Evolutionary conservation across 2,113 vertebrate genomes (phyloP), one percentile per base, ranked within the genome.

Genomic region (Crotophaga sulcirostris): DNA sequence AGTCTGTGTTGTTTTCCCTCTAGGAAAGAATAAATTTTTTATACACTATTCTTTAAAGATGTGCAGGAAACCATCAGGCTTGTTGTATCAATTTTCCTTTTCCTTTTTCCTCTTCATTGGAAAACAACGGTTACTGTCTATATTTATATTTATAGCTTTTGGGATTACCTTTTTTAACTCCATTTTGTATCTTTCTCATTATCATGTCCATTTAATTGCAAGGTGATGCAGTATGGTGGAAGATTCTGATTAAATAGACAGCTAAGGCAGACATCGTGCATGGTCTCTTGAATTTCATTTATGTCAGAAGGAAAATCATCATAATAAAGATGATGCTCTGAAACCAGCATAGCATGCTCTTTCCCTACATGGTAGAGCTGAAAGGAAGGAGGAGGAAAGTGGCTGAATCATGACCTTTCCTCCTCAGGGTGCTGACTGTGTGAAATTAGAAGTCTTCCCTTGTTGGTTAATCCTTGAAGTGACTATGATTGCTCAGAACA

Each of bases 391-490:
- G 31, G 26, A 44, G 38, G 12, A 81, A 93, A 84, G 44, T 56
- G 31, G 9, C 20, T 86, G 64, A 87, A 93, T 93, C 88, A 47
- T 75, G 94, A 94, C 96, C 93, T 96, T 56, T 78, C 25, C 19
- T 96, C 96, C 93, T 86, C 0, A 0, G 88, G 69, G 93, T 93
- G 83, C 96, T 97, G 93, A 96, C 90, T 78, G 26, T 45, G 90
- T 90, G 83, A 96, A 94, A 95, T 95, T 76, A 89, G 90, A 96
- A 94, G 64, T 94, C 93, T 89, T 83, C 76, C 54, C 66, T 68
- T 93, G 92, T 78, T 96, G 83, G 56, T 28, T 92, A 56, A 62
- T 89, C 63, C 77, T 95, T 93, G 69, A 96, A 93, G 88, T 75
- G 59, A 34, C 68, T 92, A 19, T 36, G 85, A 86, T 72, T 90